A percentile compares a stretch with the other conserved stretches of the same genome.
Evolutionary conservation across 2,888 invertebrate genomes (phyloP).

Genomic region (Nephrotoma appendiculata): DNA sequence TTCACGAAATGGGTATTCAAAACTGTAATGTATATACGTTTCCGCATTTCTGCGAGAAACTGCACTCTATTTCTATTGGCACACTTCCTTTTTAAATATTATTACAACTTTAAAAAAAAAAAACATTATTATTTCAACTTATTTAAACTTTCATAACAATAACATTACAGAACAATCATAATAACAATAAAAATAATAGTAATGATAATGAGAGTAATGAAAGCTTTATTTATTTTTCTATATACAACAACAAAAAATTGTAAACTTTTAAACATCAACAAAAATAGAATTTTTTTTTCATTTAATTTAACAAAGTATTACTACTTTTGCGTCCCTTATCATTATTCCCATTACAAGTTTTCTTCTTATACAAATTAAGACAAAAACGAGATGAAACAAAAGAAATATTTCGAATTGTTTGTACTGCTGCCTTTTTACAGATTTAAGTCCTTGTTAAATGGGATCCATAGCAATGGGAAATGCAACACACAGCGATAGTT

Average conservation of each 20-base stretch:
- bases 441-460: background rate
- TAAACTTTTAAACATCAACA: background rate
- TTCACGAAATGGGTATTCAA: too few species aligned
- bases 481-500: background rate
- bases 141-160: background rate
- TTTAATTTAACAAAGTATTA: background rate
- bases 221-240: background rate
- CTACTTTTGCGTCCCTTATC: background rate
- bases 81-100: background rate
- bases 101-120: too few species aligned
- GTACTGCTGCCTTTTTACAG: background rate
- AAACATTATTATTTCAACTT: background rate
- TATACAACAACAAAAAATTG: background rate
- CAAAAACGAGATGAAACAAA: background rate
- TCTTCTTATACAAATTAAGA: background rate
- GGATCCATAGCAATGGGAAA: too few species aligned
- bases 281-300: background rate
- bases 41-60: background rate
- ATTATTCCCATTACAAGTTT: background rate
- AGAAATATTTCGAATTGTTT: background rate
- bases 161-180: background rate
- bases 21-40: too few species aligned
- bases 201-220: background rate
- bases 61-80: background rate
- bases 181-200: background rate